phyloP scores from a whole-genome alignment of 2,797 vertebrate genomes.

The Thalassophryne amazonica region DNA sequence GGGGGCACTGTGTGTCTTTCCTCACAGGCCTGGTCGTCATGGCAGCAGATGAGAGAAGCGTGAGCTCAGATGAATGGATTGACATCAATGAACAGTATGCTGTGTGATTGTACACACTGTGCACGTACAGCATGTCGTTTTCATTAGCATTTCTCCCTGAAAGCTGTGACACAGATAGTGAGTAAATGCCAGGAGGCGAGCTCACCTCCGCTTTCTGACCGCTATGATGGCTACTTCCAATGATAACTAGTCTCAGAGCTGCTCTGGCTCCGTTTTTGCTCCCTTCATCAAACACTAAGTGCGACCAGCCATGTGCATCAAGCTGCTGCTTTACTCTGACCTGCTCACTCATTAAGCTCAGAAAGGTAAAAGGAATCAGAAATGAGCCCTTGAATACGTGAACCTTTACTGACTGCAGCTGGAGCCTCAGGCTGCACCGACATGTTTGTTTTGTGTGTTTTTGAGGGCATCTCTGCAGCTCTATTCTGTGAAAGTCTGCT shows the following conservation, averaged over 20 bases:
- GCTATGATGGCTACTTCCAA: conserved; percentile 10
- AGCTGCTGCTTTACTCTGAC: neutral
- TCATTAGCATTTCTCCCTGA: conserved; percentile 2
- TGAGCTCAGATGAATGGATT: conserved; percentile 18
- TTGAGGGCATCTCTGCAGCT: neutral
- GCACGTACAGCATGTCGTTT: conserved; percentile 16
- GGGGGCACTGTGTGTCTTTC: conserved; percentile 54
- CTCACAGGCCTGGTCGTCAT: neutral
- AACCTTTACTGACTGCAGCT: neutral
- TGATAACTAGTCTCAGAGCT: neutral
- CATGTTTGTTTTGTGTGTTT: neutral
- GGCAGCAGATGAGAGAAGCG: neutral
- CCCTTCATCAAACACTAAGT: conserved; percentile 15
- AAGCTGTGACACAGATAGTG: neutral
- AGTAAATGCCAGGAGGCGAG: conserved; percentile 3
- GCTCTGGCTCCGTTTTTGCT: conserved; percentile 5
- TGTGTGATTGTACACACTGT: conserved; percentile 24
- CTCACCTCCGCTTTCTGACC: neutral
- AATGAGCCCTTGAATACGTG: neutral
- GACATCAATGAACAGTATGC: conserved; percentile 27
- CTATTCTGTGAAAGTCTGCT: neutral
- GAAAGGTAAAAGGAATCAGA: neutral
- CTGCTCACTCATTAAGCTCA: conserved; percentile 15
- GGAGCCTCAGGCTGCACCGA: neutral
- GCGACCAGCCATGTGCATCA: neutral